Percentiles rank a stretch among this genome's conserved stretches.
These are phyloP conservation scores for Colaptes auratus DNA, from an alignment of 2,113 vertebrate species.

Conservation along the genomic window DNA sequence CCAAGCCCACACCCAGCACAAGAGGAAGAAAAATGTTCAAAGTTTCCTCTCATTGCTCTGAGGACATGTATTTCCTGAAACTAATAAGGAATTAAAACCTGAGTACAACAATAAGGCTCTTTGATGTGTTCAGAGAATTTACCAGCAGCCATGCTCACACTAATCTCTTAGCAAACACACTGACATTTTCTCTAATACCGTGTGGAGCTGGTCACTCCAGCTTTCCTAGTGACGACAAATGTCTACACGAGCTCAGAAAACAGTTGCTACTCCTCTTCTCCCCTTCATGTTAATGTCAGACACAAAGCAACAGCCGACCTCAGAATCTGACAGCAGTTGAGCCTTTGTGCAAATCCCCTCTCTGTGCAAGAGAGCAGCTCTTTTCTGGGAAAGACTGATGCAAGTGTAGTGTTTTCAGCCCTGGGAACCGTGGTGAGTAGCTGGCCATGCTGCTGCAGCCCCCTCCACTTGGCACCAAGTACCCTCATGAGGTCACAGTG, in stretches of 20 bases:
- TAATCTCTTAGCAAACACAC: background rate
- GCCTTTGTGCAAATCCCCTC: background rate
- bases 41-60: slow-evolving; percentile 68
- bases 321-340: rapidly evolving
- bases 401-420: background rate
- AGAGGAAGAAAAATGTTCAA: slow-evolving; percentile 65
- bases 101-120: slow-evolving; percentile 50
- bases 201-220: rapidly evolving
- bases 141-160: background rate
- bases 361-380: background rate
- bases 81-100: slow-evolving; percentile 51
- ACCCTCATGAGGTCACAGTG: background rate
- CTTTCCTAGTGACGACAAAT: background rate
- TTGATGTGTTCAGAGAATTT: slow-evolving; percentile 38
- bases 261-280: background rate
- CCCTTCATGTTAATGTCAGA: background rate
- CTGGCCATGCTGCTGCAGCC: rapidly evolving
- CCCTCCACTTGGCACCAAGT: background rate
- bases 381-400: rapidly evolving
- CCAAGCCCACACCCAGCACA: slow-evolving; percentile 61
- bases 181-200: background rate
- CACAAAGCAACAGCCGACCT: background rate
- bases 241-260: slow-evolving; percentile 9
- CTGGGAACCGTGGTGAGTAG: background rate
- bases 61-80: slow-evolving; percentile 60